Evolutionary conservation across 2,888 invertebrate genomes (phyloP).

Genomic region (Sclerodermus sp.): DNA sequence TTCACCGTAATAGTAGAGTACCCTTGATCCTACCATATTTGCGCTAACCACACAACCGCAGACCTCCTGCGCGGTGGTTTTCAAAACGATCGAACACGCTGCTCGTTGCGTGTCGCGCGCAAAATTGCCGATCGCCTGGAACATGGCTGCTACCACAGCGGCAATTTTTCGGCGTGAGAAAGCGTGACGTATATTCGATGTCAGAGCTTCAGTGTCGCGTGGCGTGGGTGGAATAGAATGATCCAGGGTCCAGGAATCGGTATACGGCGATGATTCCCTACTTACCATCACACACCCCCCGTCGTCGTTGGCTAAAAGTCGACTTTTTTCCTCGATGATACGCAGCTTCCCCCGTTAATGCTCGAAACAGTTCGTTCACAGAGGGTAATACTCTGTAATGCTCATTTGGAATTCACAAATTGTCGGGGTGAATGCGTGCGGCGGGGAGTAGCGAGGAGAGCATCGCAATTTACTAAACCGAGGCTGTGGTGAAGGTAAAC

Average conservation of each 20-base stretch:
- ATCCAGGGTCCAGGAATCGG: too few species aligned
- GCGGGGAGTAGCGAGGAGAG: neutral
- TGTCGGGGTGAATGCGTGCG: neutral
- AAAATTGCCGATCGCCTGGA: neutral
- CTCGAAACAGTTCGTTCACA: too few species aligned
- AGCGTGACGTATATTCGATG: neutral
- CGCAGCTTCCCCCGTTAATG: too few species aligned
- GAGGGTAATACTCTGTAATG: too few species aligned
- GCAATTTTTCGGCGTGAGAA: slow-evolving; percentile 1
- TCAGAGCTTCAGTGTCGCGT: too few species aligned
- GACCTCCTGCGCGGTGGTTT: neutral
- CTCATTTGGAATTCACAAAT: slow-evolving; percentile 7
- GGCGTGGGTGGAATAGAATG: too few species aligned
- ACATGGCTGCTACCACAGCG: neutral
- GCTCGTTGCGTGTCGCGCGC: neutral
- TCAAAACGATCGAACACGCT: neutral
- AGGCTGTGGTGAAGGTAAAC: too few species aligned
- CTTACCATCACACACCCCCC: too few species aligned
- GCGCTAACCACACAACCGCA: slow-evolving; percentile 4
- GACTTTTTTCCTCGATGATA: too few species aligned
- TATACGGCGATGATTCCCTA: too few species aligned
- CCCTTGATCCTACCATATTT: slow-evolving; percentile 12
- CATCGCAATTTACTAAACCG: too few species aligned
- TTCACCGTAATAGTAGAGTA: slow-evolving; percentile 17
- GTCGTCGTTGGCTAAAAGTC: too few species aligned